Evolutionary conservation across 2,797 vertebrate genomes (phyloP).

Genomic region (Ciconia nigra): DNA sequence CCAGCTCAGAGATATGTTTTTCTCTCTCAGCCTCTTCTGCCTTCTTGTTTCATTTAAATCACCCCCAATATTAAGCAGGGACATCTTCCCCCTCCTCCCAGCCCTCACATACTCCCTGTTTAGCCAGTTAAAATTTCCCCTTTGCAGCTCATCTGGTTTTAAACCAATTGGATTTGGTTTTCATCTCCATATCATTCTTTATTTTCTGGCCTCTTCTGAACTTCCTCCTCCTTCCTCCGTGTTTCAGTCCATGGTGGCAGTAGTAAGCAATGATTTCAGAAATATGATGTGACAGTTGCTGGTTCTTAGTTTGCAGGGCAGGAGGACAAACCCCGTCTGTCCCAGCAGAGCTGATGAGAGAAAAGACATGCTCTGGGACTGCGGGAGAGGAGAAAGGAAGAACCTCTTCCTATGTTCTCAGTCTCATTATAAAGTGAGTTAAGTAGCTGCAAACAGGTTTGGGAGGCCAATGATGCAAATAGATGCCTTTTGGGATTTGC

Average conservation of each 20-base stretch:
- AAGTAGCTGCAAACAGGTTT: not conserved
- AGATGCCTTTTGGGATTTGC: not conserved
- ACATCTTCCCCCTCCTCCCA: not conserved
- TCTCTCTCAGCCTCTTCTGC: not conserved
- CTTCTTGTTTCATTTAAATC: not conserved
- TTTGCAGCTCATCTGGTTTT: not conserved
- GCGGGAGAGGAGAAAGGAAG: not conserved
- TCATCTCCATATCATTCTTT: not conserved
- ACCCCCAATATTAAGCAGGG: not conserved
- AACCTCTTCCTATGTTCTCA: not conserved
- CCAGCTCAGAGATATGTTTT: not conserved
- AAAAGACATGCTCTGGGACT: not conserved
- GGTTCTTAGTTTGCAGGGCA: not conserved
- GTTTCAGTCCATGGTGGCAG: not conserved
- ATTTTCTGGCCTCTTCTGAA: not conserved
- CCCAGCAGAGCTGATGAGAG: not conserved
- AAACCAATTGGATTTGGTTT: not conserved
- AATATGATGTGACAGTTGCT: not conserved
- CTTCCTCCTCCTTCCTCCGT: not conserved
- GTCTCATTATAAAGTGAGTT: not conserved
- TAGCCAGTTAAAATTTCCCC: not conserved
- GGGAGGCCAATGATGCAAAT: not conserved
- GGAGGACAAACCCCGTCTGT: not conserved
- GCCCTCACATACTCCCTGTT: not conserved
- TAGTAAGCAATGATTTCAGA: not conserved